These are phyloP conservation scores for Cavia porcellus DNA, from an alignment of 2,113 vertebrate genomes.

Conservation along the genomic window DNA sequence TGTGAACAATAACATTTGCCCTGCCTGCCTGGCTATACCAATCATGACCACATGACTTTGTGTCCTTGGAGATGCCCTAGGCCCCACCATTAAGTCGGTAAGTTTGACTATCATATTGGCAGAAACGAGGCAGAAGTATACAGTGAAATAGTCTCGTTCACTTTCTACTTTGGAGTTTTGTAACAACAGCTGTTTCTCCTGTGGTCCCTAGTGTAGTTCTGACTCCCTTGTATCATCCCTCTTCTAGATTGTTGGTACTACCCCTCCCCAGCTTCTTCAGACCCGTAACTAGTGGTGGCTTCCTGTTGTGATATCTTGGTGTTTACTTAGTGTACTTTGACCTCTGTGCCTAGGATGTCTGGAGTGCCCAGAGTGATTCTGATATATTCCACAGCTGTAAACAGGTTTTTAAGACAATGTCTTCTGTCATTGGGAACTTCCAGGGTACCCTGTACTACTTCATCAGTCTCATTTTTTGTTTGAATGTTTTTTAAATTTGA, in stretches of 20 bases:
- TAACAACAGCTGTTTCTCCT: background rate
- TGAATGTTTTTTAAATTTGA: no score
- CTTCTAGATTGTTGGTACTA: background rate
- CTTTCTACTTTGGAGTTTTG: background rate
- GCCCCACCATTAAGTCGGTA: background rate
- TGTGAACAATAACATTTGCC: background rate
- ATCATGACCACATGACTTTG: background rate
- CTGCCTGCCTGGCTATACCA: background rate
- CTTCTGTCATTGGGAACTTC: background rate
- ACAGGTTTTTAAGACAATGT: background rate
- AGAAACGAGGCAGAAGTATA: background rate
- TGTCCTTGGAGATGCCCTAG: background rate
- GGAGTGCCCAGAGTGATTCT: background rate
- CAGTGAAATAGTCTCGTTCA: background rate
- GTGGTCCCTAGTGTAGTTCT: background rate
- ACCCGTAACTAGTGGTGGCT: background rate
- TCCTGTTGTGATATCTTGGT: background rate
- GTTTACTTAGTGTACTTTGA: background rate
- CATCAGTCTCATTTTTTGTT: background rate
- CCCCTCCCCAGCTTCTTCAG: background rate
- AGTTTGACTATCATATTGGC: background rate
- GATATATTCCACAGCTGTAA: fast-evolving
- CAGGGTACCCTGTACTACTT: background rate
- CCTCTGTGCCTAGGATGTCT: background rate
- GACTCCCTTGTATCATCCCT: background rate